Base-by-base conservation (phyloP, 2,888 invertebrate genomes). In the Psylliodes chrysocephalus region DNA sequence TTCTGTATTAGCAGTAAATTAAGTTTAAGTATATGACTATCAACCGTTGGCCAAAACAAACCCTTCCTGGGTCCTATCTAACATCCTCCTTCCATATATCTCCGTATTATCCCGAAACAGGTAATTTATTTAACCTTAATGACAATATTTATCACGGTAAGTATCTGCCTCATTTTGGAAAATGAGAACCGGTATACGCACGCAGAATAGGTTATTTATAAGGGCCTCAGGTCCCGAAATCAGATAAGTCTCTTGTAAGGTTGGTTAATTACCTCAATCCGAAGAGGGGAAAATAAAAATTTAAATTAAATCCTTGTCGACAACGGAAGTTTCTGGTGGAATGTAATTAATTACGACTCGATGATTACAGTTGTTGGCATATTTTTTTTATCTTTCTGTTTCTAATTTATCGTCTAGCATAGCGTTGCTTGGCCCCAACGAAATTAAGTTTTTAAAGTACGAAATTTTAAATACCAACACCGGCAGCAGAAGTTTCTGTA, bases 91-190 rank as follows among this genome's bases (percentile, higher is more conserved):
- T 35, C 15, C 33, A 75, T 51, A 60, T 42, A 60, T 60, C 51
- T 42, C 40, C 14, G 19, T 42, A 51, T 42, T 51, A 38, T 60
- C 61, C 64, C 67, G 70, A 69, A 73, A 68, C 64, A 40, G 73
- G 70, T 73, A 71, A 73, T 73, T 71, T 71, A 73, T 75, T 72
- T 68, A 54, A 53, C 54, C 62, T 65, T 70, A 75, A 75, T 71
- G 73, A 76, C 75, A 73, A 70, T 73, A 75, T 76, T 77, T 75
- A 77, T 77, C 75, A 74, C 68, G 53, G 56, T 61, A 62, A 70
- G 69, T 73, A 73, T 71, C 72, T 71, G 66, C 61, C 62, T 69
- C 69, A 67, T 69, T 69, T 69, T 64, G 64, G 64, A 59, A n/a
- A 69, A 66, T 65, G 57, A 60, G 60, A 40, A 52, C 25, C 35